These are phyloP conservation scores for Tupaia chinensis DNA, from an alignment of 2,113 vertebrate genomes.

Conservation along the genomic window DNA sequence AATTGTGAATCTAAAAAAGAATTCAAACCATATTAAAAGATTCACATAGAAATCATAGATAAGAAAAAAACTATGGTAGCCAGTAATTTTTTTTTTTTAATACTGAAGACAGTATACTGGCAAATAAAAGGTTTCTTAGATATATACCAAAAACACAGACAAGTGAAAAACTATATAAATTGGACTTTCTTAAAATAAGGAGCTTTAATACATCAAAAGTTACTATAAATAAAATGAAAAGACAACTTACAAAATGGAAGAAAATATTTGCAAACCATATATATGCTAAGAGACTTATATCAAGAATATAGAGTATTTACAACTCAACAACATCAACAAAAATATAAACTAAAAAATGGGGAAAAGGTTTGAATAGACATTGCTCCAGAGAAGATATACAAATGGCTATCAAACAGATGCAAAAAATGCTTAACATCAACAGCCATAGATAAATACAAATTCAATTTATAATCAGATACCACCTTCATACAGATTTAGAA, in stretches of 20 bases:
- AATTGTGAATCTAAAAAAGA: slow-evolving; percentile 90
- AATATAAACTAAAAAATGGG: not conserved
- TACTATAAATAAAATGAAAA: slow-evolving; percentile 32
- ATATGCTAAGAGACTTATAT: not conserved
- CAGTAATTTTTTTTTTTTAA: not conserved
- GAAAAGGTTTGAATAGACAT: not conserved
- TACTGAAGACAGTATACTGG: not conserved
- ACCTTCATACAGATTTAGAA: not conserved
- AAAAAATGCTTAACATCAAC: not conserved
- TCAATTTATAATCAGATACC: not conserved
- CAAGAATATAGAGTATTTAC: slow-evolving; percentile 1
- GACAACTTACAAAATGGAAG: not conserved
- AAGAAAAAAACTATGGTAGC: not conserved
- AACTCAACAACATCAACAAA: not conserved
- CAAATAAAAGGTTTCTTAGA: slow-evolving; percentile 21
- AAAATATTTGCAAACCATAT: slow-evolving; percentile 25
- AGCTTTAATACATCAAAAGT: slow-evolving; percentile 6
- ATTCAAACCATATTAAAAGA: slow-evolving; percentile 60
- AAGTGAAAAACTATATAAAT: not conserved
- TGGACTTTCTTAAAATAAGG: not conserved
- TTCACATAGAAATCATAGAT: slow-evolving; percentile 19
- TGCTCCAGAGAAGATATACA: not conserved
- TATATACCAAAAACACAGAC: not conserved
- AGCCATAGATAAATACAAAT: not conserved
- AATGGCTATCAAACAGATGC: not conserved